These are phyloP conservation scores for Andrena cerasifolii DNA, from an alignment of 1,140 invertebrate genomes.

Conservation along the genomic window DNA sequence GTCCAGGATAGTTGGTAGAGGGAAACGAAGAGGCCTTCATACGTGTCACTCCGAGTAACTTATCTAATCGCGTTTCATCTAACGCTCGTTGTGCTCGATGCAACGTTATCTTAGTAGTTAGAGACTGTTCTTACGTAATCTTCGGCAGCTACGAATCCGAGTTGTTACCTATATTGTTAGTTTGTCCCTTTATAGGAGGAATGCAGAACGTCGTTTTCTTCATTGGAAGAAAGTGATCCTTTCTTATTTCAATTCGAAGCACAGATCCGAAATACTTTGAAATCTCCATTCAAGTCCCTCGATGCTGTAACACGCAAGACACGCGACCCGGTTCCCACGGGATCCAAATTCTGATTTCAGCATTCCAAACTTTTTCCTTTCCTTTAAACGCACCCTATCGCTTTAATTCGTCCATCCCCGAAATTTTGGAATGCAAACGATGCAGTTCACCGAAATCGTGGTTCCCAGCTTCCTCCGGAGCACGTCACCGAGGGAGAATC, in stretches of 20 bases:
- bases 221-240: no score
- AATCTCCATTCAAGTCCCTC: no score
- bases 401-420: constrained; percentile 23
- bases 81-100: background rate
- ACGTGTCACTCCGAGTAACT: background rate
- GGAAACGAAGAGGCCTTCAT: background rate
- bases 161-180: no score
- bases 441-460: constrained; percentile 19
- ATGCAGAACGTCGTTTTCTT: no score
- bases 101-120: background rate
- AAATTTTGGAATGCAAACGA: constrained; percentile 25
- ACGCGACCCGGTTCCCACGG: no score
- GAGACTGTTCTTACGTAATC: no score
- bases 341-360: background rate
- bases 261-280: no score
- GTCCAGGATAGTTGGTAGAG: background rate
- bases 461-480: background rate
- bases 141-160: no score
- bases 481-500: background rate
- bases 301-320: no score
- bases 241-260: no score
- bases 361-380: constrained; percentile 1
- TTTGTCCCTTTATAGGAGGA: no score
- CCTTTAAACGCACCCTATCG: background rate
- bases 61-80: background rate